These are phyloP conservation scores for Eurosta solidaginis DNA, from an alignment of 1,140 invertebrate species.

Conservation along the genomic window DNA sequence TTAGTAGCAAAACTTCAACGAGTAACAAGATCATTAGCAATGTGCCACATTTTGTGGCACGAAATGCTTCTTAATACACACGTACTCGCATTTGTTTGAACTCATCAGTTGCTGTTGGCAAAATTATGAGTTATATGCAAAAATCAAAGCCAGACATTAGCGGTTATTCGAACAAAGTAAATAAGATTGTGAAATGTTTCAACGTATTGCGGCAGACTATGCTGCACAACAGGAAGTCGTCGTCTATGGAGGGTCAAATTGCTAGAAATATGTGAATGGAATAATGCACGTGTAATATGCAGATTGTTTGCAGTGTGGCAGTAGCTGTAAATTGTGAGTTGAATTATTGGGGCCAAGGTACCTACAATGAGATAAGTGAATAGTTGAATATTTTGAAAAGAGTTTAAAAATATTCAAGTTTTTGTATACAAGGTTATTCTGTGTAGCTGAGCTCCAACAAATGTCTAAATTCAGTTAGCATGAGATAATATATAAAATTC, in stretches of 20 bases:
- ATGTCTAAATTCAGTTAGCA: too few species aligned
- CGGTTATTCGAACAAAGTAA: not conserved
- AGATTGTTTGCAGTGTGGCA: not conserved
- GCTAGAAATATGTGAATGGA: not conserved
- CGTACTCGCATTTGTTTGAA: not conserved
- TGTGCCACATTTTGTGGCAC: conserved; percentile 21
- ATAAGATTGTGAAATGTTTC: not conserved
- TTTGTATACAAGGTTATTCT: too few species aligned
- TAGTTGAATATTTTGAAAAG: too few species aligned
- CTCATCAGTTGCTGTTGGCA: conserved; percentile 16
- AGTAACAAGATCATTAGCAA: conserved; percentile 25
- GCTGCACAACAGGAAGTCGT: not conserved
- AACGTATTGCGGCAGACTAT: not conserved
- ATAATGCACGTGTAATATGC: not conserved
- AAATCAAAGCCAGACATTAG: conserved; percentile 20
- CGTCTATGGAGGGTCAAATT: not conserved
- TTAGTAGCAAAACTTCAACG: conserved; percentile 5
- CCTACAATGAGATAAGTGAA: too few species aligned
- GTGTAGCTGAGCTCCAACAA: too few species aligned
- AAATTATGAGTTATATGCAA: conserved; percentile 28
- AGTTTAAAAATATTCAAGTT: too few species aligned
- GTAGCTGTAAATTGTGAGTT: not conserved
- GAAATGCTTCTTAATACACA: not conserved
- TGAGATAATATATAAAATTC: too few species aligned
- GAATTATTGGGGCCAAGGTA: not conserved